These are phyloP conservation scores for Brachyhypopomus gauderio DNA, from an alignment of 2,113 vertebrate species.

Conservation along the genomic window DNA sequence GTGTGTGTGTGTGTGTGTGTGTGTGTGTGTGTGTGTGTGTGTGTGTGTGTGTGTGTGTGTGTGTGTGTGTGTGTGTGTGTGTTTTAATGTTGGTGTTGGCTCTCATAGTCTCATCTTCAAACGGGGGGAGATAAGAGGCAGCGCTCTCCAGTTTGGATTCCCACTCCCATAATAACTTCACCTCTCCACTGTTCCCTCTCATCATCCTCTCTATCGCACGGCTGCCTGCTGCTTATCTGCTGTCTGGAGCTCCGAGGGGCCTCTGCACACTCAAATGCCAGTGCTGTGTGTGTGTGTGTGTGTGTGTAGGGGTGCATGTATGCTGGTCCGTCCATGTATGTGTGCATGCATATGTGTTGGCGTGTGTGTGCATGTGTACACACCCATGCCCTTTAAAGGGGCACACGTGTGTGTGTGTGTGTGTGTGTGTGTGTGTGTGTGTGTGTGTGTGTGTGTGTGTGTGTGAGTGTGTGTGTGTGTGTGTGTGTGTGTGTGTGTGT, in stretches of 20 bases:
- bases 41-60: too few species aligned
- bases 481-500: conserved; percentile 11
- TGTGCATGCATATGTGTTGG: too few species aligned
- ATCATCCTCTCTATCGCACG: conserved; percentile 51
- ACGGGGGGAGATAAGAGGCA: conserved; percentile 43
- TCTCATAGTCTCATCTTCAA: conserved; percentile 42
- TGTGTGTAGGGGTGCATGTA: too few species aligned
- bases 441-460: background rate
- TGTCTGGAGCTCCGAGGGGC: conserved; percentile 48
- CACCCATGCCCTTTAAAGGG: too few species aligned
- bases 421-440: conserved; percentile 7
- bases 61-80: too few species aligned
- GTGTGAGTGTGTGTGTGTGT: conserved; percentile 9
- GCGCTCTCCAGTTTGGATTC: conserved; percentile 45
- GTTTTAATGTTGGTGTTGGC: conserved; percentile 50
- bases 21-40: too few species aligned
- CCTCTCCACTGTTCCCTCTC: conserved; percentile 47
- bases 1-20: too few species aligned
- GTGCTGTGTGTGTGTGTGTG: background rate
- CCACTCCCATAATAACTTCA: conserved; percentile 50
- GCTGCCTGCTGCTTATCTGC: conserved; percentile 49
- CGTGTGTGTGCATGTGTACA: too few species aligned
- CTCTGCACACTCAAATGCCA: conserved; percentile 49
- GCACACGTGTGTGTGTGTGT: background rate
- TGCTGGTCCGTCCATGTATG: too few species aligned